These are phyloP conservation scores for Rynchops niger DNA, from an alignment of 2,113 vertebrate species.

Conservation along the genomic window DNA sequence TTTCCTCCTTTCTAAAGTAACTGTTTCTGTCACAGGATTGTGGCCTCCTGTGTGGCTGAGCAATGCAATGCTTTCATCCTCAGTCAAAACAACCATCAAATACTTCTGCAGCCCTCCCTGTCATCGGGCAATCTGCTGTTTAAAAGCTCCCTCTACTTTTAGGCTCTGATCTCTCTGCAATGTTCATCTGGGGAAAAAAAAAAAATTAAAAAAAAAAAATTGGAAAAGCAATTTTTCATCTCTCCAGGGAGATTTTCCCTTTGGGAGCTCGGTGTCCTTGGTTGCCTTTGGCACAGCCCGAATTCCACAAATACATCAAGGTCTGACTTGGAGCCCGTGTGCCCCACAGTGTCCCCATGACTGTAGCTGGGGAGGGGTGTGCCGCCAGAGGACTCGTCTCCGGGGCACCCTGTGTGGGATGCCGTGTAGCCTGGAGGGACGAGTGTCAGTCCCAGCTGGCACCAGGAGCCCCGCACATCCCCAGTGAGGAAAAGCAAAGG, in stretches of 20 bases:
- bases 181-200: not conserved
- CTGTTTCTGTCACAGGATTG: not conserved
- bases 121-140: not conserved
- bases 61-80: not conserved
- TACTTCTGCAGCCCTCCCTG: not conserved
- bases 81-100: not conserved
- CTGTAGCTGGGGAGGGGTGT: not conserved
- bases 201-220: not conserved
- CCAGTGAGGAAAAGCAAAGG: not conserved
- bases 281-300: not conserved
- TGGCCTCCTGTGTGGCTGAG: not conserved
- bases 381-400: accelerated
- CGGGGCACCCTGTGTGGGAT: accelerated
- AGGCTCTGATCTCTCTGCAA: not conserved
- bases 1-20: not conserved
- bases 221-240: not conserved
- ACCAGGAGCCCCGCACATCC: not conserved
- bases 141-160: not conserved
- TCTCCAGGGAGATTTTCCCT: not conserved
- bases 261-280: not conserved
- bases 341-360: not conserved
- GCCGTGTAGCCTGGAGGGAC: not conserved
- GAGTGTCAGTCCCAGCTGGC: not conserved
- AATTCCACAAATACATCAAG: not conserved
- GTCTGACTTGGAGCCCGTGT: not conserved